Evolutionary conservation across 2,888 invertebrate genomes (phyloP).

Genomic region (Dynastes tityus): DNA sequence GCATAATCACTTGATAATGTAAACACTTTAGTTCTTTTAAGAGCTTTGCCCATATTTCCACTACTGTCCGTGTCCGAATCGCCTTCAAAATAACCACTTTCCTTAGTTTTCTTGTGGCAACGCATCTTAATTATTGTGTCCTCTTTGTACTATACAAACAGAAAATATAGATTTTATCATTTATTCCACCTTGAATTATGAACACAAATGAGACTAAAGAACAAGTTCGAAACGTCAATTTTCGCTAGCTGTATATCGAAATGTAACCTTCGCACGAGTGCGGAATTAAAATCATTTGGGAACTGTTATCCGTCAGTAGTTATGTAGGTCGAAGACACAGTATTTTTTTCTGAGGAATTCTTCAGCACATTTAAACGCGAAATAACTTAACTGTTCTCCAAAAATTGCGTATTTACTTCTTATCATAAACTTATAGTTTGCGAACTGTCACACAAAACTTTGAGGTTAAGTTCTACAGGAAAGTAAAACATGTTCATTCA

Average conservation of each 20-base stretch:
- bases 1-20: slow-evolving; percentile 65
- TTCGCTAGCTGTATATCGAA: slow-evolving; percentile 41
- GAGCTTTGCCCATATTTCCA: slow-evolving; percentile 72
- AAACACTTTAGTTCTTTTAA: slow-evolving; percentile 69
- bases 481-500: slow-evolving; percentile 23
- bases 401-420: slow-evolving; percentile 26
- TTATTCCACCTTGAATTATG: slow-evolving; percentile 44
- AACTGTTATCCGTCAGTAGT: slow-evolving; percentile 42
- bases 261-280: slow-evolving; percentile 38
- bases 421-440: slow-evolving; percentile 37
- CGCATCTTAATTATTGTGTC: slow-evolving; percentile 62
- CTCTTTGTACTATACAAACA: slow-evolving; percentile 37
- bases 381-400: slow-evolving; percentile 26
- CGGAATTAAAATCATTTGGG: slow-evolving; percentile 44
- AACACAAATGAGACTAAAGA: slow-evolving; percentile 40
- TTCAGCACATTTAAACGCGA: slow-evolving; percentile 24
- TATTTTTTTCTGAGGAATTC: slow-evolving; percentile 28
- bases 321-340: slow-evolving; percentile 50
- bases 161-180: slow-evolving; percentile 37
- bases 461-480: slow-evolving; percentile 44
- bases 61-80: slow-evolving; percentile 76
- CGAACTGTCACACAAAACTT: slow-evolving; percentile 30
- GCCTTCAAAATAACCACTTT: slow-evolving; percentile 89
- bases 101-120: slow-evolving; percentile 74
- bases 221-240: slow-evolving; percentile 41